phyloP scores from a whole-genome alignment of 2,888 invertebrate species.

The Yponomeuta cagnagella region DNA sequence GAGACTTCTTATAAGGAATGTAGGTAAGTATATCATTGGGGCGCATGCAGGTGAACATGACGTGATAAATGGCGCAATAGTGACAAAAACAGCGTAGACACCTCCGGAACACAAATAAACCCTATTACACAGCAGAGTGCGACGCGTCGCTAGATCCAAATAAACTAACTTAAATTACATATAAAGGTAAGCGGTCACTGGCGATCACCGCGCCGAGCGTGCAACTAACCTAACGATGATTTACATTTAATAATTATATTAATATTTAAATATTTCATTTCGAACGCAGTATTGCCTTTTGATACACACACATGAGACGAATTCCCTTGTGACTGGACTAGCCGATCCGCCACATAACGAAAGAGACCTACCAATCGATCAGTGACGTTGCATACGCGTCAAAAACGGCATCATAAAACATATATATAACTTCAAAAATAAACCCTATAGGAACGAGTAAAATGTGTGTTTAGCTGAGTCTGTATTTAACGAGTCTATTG shows the following conservation, averaged over 20 bases:
- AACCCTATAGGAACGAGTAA: constrained; percentile 26
- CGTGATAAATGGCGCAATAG: not conserved
- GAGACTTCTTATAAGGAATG: not conserved
- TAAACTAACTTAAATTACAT: constrained; percentile 47
- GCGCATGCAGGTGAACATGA: not conserved
- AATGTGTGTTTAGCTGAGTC: not conserved
- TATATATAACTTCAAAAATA: constrained; percentile 22
- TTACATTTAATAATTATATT: constrained; percentile 13
- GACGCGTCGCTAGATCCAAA: constrained; percentile 25
- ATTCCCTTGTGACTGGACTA: not conserved
- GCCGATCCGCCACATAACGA: too few species aligned
- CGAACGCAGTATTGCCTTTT: constrained; percentile 11
- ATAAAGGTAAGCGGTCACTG: constrained; percentile 2
- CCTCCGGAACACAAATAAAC: not conserved
- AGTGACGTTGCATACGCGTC: constrained; percentile 19
- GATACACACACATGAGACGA: not conserved
- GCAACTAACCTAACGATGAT: constrained; percentile 8
- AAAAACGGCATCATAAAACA: constrained; percentile 20
- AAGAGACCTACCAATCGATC: not conserved
- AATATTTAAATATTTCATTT: constrained; percentile 7
- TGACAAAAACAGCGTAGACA: not conserved
- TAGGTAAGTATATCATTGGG: not conserved
- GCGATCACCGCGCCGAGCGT: constrained; percentile 1
- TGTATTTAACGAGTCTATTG: not conserved
- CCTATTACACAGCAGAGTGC: constrained; percentile 13